Percentiles rank a stretch among this genome's conserved stretches.
phyloP scores from a whole-genome alignment of 92 coral and sea anemone species.

The Palythoa grandis region DNA sequence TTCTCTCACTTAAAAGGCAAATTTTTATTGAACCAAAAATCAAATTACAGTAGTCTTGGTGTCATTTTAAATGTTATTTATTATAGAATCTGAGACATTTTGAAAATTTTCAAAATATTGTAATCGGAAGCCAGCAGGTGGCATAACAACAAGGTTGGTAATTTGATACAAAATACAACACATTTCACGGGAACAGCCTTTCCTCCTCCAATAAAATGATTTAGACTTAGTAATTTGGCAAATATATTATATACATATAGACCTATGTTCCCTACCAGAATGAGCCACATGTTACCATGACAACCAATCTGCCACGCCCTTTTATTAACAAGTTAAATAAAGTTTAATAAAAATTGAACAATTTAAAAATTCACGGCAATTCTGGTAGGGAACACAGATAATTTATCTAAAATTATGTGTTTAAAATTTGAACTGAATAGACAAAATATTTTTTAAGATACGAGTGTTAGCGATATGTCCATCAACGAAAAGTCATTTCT shows the following conservation, averaged over 20 bases:
- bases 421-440: constrained; percentile 15
- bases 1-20: no score
- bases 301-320: constrained; percentile 20
- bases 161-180: neutral
- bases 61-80: neutral
- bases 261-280: constrained; percentile 16
- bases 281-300: constrained; percentile 14
- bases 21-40: neutral
- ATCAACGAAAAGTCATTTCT: neutral
- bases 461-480: neutral
- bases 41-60: neutral
- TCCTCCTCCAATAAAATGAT: neutral
- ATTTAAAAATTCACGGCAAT: neutral
- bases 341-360: neutral
- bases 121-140: neutral
- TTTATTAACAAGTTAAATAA: neutral
- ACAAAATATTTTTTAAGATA: constrained; percentile 3
- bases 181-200: constrained; percentile 18
- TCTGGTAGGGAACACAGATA: constrained; percentile 14
- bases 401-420: neutral
- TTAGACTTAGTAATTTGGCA: neutral
- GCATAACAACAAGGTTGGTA: neutral
- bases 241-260: neutral
- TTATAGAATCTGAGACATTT: neutral
- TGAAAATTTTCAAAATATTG: neutral